A percentile compares a stretch with the other conserved stretches of the same genome.
These are phyloP conservation scores for Ailuropoda melanoleuca DNA, from an alignment of 2,113 vertebrate genomes.

Conservation along the genomic window DNA sequence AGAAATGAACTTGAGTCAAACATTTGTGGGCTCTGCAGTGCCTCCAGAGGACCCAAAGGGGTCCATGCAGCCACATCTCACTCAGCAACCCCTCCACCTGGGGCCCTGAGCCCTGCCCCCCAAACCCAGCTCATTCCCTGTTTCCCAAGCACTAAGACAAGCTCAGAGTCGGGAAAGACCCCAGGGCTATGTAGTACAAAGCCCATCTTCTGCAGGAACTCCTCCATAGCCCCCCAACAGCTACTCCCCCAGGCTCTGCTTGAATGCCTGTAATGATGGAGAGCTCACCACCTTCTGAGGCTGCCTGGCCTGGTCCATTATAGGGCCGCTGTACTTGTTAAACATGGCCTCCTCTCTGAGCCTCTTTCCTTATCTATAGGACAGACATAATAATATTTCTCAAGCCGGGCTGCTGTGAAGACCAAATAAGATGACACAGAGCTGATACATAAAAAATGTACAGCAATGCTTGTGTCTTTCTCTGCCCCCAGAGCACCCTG, in stretches of 20 bases:
- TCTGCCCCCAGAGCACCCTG: not conserved
- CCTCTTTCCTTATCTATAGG: not conserved
- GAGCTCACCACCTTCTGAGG: not conserved
- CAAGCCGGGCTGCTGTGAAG: not conserved
- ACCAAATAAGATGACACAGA: not conserved
- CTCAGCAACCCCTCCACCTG: fast-evolving
- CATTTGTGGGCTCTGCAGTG: not conserved
- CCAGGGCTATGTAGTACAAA: not conserved
- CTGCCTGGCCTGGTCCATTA: not conserved
- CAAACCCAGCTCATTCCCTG: not conserved
- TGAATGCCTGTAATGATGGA: not conserved
- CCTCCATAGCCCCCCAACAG: too few relatives aligned
- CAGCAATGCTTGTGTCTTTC: not conserved
- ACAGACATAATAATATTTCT: not conserved
- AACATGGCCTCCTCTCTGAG: not conserved
- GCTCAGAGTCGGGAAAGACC: not conserved
- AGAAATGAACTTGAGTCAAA: not conserved
- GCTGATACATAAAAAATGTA: not conserved
- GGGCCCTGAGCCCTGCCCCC: not conserved
- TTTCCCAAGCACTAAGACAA: not conserved
- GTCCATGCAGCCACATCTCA: not conserved
- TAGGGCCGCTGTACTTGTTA: not conserved
- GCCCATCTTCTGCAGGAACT: not conserved
- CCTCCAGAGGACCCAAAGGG: not conserved
- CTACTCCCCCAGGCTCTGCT: not conserved